Base-by-base conservation (phyloP, 2,797 vertebrate species). In the Myotis planiceps region DNA sequence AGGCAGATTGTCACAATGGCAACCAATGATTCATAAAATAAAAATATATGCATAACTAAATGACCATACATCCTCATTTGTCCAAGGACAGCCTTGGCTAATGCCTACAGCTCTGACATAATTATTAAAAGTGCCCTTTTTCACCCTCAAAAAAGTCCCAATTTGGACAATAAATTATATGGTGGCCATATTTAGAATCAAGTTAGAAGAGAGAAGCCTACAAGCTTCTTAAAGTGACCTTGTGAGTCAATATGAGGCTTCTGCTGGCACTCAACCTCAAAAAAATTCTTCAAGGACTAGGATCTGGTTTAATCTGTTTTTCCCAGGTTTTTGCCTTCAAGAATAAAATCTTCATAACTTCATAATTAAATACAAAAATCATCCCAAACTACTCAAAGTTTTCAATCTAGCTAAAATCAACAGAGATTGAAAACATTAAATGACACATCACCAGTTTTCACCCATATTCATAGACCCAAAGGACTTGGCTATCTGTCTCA, bases 351-450 rank as follows among this genome's bases (percentile, higher is more conserved):
- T 34, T 71, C 74, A 53, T 79, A 90, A 86, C 25, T 39, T 84
- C 81, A 32, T 85, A 82, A 82, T 76, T 91, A 88, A 25, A 84
- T 68, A n/a, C 47, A 85, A 94, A 95, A 91, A 23, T 76, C 39
- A 72, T 6, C 19, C 29, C 16, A 69, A 58, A 49, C 14, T 37
- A 65, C 1, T 65, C 53, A 45, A 42, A 60, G 15, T 78, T 2
- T 68, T 89, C 18, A 42, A 47, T 55, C 13, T 71, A 66, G 34
- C 19, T 74, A 86, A 87, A 94, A 65, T 95, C 8, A 78, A 53
- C 9, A 89, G 37, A 87, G 32, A 32, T 25, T 68, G 18, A 82
- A 87, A 91, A 83, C 53, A 63, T 90, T 55, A 80, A 2, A 34
- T 76, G 51, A 42, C 29, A 83, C 13, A 10, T 92, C 14, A 85